Base-by-base conservation (phyloP, 2,113 vertebrate species). In the Callocephalon fimbriatum region DNA sequence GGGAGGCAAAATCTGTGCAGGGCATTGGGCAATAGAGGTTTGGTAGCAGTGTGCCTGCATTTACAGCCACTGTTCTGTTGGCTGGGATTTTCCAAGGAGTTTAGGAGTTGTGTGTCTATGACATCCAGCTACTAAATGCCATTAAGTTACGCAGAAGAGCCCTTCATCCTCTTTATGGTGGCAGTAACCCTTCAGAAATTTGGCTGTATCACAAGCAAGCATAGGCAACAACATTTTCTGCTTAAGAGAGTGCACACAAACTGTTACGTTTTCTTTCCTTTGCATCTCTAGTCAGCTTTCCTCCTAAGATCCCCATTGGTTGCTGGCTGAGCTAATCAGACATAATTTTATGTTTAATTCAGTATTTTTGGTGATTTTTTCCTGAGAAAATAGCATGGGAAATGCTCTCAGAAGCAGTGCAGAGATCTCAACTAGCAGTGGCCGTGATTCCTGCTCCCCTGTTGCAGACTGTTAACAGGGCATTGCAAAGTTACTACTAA, bases 71-170 rank as follows among this genome's bases (percentile, higher is more conserved):
- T 61, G 44, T 58, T 37, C 11, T 67, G 18, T 59, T 0, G 0
- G 6, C 2, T 85, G 45, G 50, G 61, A 58, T 90, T 88, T 91
- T 58, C 42, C 42, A 48, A 82, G 27, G 50, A 47, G 18, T 3
- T 78, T 58, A 38, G 0, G 0, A 78, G 12, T 20, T 2, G 2
- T 13, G 12, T 61, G 12, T 38, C 45, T 61, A 2, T 32, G 37
- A 51, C 12, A 86, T 27, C 61, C 51, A 45, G 22, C 37, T 61
- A 29, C 50, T 72, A 40, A 89, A 40, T 0, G 3, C 6, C 35
- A 37, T 63, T 42, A 59, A 38, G n/a, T 51, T 56, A 48, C 27
- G 20, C 13, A 68, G 25, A 48, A 73, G 40, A 71, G 31, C 68
- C 31, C 21, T 58, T 63, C 14, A 7, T 40, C 5, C 19, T 63